Base-by-base conservation (phyloP, 1,140 invertebrate genomes). In the Aradophagus sp. region DNA sequence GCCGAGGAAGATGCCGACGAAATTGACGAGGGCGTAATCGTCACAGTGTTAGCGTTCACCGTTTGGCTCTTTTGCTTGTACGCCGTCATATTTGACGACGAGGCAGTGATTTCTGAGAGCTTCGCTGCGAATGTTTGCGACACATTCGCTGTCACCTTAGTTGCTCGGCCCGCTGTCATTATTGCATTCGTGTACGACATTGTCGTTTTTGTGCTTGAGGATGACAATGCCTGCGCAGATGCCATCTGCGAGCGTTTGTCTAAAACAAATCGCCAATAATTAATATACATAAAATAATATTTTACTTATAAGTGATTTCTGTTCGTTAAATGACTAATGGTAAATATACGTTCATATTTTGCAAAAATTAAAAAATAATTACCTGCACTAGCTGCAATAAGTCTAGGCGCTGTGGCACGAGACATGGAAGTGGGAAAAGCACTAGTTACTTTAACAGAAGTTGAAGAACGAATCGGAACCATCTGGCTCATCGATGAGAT, bases 101-200 rank as follows among this genome's bases (percentile, higher is more conserved):
- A 75, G 75, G 82, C 79, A 73, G 84, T 82, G 75, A 85, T 85
- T 73, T 88, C 88, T 2, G 88, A 88, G 29, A 90, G 77, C 77
- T 90, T 90, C 1, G 88, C 88, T 29, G 90, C 89, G 77, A 90
- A 91, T 4, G 89, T 89, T 76, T 89, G 88, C 13, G 85, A 84
- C 1, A 86, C 83, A 14, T 74, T 83, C 10, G 86, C 83, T 5
- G 86, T 81, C 15, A 86, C 78, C 68, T 85, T 86, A 13, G 86
- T 83, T 39, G 83, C 74, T 66, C 88, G 78, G 20, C 85, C 84
- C 6, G 86, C 80, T 1, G 87, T 87, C 87, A 88, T 89, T 36
- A 90, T 89, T 36, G 88, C 88, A 52, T 85, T 87, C 11, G 89
- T 89, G 65, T 90, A 89, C 1, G 89, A 89, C 86, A 88, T 89